A percentile compares a stretch with the other conserved stretches of the same genome.
These are phyloP conservation scores for Macrophya alboannulata DNA, from an alignment of 2,888 invertebrate genomes.

Conservation along the genomic window DNA sequence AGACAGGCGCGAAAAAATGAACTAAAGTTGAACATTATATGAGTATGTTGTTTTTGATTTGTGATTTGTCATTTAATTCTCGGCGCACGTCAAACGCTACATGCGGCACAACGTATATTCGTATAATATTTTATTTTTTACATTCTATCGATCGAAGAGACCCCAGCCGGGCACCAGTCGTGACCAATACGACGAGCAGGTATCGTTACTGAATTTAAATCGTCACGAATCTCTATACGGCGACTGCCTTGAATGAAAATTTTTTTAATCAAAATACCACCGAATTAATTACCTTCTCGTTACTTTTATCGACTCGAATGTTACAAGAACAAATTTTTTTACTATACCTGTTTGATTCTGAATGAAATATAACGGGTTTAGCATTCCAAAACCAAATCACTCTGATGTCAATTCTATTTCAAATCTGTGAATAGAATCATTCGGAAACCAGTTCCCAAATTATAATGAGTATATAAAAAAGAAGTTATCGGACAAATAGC, in stretches of 20 bases:
- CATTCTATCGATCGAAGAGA: slow-evolving; percentile 17
- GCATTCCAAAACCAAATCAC: neutral
- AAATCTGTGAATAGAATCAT: neutral
- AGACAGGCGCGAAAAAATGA: neutral
- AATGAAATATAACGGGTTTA: neutral
- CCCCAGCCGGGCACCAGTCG: neutral
- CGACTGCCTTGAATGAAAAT: slow-evolving; percentile 41
- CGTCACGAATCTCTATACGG: neutral
- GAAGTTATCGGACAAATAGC: neutral
- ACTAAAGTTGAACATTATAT: slow-evolving; percentile 26
- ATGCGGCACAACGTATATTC: slow-evolving; percentile 7
- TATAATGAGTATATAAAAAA: neutral
- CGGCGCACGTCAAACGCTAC: slow-evolving; percentile 24
- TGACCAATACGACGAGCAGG: neutral
- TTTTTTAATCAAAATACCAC: slow-evolving; percentile 2
- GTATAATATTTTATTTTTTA: slow-evolving; percentile 11
- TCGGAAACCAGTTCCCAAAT: neutral
- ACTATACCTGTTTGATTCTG: neutral
- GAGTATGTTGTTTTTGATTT: slow-evolving; percentile 1
- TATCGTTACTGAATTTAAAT: slow-evolving; percentile 45
- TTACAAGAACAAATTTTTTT: neutral
- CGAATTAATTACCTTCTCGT: neutral
- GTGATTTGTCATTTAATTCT: slow-evolving; percentile 40
- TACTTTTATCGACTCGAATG: neutral
- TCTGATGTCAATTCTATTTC: neutral